Base-by-base conservation (phyloP, 2,888 invertebrate species). In the Diplolepis rosae region DNA sequence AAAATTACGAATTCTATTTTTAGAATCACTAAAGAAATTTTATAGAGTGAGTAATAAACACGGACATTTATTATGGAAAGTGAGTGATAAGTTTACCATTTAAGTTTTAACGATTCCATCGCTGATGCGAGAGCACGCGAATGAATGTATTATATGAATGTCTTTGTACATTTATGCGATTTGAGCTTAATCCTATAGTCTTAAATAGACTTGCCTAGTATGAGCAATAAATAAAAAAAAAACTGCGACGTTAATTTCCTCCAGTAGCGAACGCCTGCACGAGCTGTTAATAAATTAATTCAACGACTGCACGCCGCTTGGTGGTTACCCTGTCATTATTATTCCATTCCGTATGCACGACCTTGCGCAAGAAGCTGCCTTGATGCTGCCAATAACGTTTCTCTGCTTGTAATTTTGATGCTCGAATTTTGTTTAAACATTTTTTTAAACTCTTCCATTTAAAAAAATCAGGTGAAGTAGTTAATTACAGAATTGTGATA, bases 271-370 rank as follows among this genome's bases (percentile, higher is more conserved):
- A 52, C n/a, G 24, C 28, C 51, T 52, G 51, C 51, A 52, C 51
- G 28, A 28, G 51, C 51, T 52, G 51, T n/a, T 52, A 52, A 52
- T 52, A 28, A 52, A 52, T 52, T 52, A 52, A 52, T 52, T 28
- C 51, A 52, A 52, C 51, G 45, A 45, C 45, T 45, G 45, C 15
- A 45, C 30, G 45, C 18, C 51, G 28, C 51, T 27, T 51, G 13
- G n/a, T 52, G 15, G 51, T 51, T 51, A 51, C 51, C 28, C 51
- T 15, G 51, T 7, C n/a, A 52, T 52, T 28, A 52, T 5, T 15
- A 52, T 52, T 52, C 28, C 27, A 51, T 51, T 51, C 11, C 13
- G 18, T 22, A 48, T 51, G 13, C 11, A 51, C 50, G 24, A 51
- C 22, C 7, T 51, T 51, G 27, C 27, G 50, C 50, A 27, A 51